A percentile compares a stretch with the other conserved stretches of the same genome.
phyloP scores from a whole-genome alignment of 1,140 invertebrate genomes.

The Drosophila pachea region DNA sequence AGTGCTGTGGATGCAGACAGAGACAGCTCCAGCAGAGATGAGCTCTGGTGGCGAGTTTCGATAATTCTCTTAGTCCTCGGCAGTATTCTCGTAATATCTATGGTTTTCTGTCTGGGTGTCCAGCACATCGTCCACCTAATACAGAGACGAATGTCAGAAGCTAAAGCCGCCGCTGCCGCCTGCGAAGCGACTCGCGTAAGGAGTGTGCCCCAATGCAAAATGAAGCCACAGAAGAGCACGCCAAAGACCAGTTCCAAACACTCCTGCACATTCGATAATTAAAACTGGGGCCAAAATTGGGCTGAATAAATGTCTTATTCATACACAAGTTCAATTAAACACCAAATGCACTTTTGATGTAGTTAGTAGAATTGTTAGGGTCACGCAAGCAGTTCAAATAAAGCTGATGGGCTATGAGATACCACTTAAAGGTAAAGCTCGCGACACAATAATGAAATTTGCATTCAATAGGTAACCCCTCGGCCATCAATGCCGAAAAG shows the following conservation, averaged over 20 bases:
- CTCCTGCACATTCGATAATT: no score
- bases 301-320: no score
- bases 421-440: not conserved
- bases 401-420: conserved; percentile 1
- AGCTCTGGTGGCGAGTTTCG: conserved; percentile 43
- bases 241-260: not conserved
- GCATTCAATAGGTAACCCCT: no score
- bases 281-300: no score
- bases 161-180: not conserved
- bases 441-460: not conserved
- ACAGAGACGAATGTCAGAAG: not conserved
- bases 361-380: not conserved
- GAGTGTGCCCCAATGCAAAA: no score
- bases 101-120: conserved; percentile 4
- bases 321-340: not conserved
- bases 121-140: conserved; percentile 14
- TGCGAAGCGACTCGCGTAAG: no score
- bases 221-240: no score
- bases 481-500: no score
- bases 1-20: not conserved
- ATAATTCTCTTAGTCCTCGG: conserved; percentile 26
- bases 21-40: not conserved
- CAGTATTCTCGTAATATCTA: conserved; percentile 20
- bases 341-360: conserved; percentile 18
- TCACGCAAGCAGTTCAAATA: conserved; percentile 4